Percentiles rank a stretch among this genome's conserved stretches.
phyloP scores from a whole-genome alignment of 2,113 vertebrate species.

The Leucosticte australis region DNA sequence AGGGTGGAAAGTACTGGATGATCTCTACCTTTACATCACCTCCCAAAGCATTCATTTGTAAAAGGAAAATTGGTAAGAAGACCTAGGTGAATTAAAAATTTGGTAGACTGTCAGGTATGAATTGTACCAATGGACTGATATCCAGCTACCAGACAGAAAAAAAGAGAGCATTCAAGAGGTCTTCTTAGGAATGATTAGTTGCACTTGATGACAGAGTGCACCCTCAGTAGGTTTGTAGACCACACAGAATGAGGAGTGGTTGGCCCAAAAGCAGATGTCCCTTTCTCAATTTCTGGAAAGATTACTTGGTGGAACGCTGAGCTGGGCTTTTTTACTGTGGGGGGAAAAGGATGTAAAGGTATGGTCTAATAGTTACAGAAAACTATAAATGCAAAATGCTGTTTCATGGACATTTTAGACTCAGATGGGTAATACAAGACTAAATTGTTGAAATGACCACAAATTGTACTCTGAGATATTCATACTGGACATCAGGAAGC shows the following conservation, averaged over 20 bases:
- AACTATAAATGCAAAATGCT: neutral
- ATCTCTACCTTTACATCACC: neutral
- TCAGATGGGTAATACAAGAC: neutral
- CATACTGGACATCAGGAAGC: neutral
- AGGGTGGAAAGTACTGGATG: neutral
- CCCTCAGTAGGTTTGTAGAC: neutral
- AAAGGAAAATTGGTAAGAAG: neutral
- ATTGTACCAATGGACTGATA: neutral
- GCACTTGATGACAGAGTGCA: neutral
- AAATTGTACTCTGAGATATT: neutral
- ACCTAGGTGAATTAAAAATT: neutral
- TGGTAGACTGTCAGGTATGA: neutral
- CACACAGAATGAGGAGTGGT: neutral
- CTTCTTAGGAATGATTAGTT: neutral
- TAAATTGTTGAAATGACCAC: neutral
- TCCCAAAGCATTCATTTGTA: neutral
- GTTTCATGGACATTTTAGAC: neutral
- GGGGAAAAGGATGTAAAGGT: neutral
- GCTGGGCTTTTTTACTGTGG: neutral
- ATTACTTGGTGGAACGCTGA: rapidly evolving
- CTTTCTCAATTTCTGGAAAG: neutral
- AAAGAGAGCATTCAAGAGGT: neutral
- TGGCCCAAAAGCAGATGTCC: neutral
- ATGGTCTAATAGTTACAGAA: neutral
- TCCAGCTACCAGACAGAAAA: neutral